phyloP scores from a whole-genome alignment of 92 coral and sea anemone species.

The Virgularia gustaviana region DNA sequence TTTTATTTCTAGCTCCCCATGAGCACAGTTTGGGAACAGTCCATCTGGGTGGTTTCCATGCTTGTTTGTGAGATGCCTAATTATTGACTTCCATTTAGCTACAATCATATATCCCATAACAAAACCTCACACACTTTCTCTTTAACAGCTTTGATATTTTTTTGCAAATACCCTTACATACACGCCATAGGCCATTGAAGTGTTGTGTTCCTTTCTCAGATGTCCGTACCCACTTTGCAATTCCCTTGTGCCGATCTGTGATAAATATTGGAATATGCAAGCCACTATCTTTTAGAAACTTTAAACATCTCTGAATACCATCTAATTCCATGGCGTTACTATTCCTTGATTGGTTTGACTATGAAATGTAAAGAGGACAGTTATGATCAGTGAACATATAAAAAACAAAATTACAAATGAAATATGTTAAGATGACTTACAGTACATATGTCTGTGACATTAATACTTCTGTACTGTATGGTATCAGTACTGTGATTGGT shows the following conservation, averaged over 20 bases:
- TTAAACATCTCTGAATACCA: background rate
- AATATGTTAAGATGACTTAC: background rate
- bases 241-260: background rate
- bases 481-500: too few relatives aligned
- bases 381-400: too few relatives aligned
- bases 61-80: background rate
- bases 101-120: background rate
- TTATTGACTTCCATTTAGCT: background rate
- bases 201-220: background rate
- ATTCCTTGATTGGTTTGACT: background rate
- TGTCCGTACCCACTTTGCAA: background rate
- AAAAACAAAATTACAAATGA: too few relatives aligned
- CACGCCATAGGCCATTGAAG: background rate
- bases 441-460: background rate
- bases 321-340: background rate
- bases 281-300: background rate
- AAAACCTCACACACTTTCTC: background rate
- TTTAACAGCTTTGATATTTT: background rate
- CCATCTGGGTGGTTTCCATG: background rate
- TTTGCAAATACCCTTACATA: too few relatives aligned
- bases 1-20: background rate
- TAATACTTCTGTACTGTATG: background rate
- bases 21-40: background rate
- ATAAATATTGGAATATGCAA: background rate
- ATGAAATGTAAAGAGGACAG: background rate